Evolutionary conservation across 2,888 invertebrate genomes (phyloP).

Genomic region (Drosophila kanekoi): DNA sequence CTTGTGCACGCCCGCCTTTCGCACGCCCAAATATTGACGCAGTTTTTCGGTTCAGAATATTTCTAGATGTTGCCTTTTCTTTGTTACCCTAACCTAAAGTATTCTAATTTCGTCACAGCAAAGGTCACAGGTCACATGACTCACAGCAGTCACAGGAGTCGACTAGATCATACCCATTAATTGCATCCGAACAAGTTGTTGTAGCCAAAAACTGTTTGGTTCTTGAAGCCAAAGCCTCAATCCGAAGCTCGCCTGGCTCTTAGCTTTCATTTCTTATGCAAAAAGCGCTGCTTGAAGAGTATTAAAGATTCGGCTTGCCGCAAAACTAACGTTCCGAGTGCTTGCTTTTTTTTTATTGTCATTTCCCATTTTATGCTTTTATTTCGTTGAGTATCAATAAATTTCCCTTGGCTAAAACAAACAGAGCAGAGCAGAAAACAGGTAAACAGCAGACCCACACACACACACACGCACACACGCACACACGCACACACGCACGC

Average conservation of each 20-base stretch:
- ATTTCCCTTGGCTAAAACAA: constrained; percentile 64
- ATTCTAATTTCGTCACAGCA: too few species aligned
- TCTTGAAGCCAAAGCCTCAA: too few species aligned
- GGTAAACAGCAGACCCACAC: constrained; percentile 27
- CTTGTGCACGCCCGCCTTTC: background rate
- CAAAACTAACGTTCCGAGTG: background rate
- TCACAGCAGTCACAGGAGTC: too few species aligned
- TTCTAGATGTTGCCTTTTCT: constrained; percentile 2
- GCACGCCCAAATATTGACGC: constrained; percentile 34
- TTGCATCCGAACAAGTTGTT: too few species aligned
- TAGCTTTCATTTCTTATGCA: too few species aligned
- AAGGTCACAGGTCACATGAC: too few species aligned
- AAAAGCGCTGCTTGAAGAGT: too few species aligned
- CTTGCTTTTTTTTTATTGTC: constrained; percentile 14
- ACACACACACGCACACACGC: constrained; percentile 4
- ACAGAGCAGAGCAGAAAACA: constrained; percentile 31
- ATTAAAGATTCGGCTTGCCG: too few species aligned
- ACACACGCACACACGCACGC: too few species aligned
- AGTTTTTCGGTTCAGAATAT: constrained; percentile 13
- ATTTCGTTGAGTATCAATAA: constrained; percentile 71
- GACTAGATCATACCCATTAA: too few species aligned
- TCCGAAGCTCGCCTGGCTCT: too few species aligned
- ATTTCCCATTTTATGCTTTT: constrained; percentile 57
- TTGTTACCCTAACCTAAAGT: background rate
- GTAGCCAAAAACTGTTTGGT: too few species aligned